These are phyloP conservation scores for Camptogramma bilineatum DNA, from an alignment of 2,888 invertebrate genomes.

Conservation along the genomic window DNA sequence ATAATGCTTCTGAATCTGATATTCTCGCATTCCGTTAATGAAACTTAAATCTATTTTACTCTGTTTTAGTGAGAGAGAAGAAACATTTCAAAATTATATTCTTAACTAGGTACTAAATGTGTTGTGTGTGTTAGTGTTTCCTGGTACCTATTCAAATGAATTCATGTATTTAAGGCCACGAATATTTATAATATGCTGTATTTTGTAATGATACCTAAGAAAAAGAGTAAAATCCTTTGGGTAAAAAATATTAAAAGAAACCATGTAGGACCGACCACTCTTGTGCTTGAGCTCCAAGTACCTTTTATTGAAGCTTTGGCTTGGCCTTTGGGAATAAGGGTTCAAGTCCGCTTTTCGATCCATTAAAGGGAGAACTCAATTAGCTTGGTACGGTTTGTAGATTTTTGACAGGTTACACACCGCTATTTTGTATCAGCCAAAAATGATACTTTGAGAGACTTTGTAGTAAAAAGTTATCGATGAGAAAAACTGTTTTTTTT, in stretches of 20 bases:
- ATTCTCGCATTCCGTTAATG: too few relatives aligned
- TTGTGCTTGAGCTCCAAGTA: slow-evolving; percentile 20
- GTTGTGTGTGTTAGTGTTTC: background rate
- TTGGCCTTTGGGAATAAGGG: slow-evolving; percentile 21
- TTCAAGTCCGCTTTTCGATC: slow-evolving; percentile 8
- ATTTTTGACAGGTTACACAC: background rate
- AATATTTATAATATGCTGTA: background rate
- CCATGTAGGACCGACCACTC: slow-evolving; percentile 17
- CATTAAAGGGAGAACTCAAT: slow-evolving; percentile 1
- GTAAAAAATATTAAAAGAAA: slow-evolving; percentile 23
- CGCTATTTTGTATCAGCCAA: background rate
- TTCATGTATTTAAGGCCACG: background rate
- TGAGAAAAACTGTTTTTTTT: too few relatives aligned
- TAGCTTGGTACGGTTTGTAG: background rate
- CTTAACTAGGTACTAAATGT: background rate
- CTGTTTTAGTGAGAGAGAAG: too few relatives aligned
- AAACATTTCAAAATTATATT: background rate
- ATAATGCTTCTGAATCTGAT: too few relatives aligned
- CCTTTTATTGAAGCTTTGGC: slow-evolving; percentile 27
- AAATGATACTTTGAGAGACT: too few relatives aligned
- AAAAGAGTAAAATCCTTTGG: background rate
- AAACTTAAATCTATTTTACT: too few relatives aligned
- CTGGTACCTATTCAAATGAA: background rate
- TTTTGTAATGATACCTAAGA: background rate
- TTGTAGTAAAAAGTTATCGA: too few relatives aligned